phyloP scores from a whole-genome alignment of 2,888 invertebrate species.

The Lasioglossum lativentre region DNA sequence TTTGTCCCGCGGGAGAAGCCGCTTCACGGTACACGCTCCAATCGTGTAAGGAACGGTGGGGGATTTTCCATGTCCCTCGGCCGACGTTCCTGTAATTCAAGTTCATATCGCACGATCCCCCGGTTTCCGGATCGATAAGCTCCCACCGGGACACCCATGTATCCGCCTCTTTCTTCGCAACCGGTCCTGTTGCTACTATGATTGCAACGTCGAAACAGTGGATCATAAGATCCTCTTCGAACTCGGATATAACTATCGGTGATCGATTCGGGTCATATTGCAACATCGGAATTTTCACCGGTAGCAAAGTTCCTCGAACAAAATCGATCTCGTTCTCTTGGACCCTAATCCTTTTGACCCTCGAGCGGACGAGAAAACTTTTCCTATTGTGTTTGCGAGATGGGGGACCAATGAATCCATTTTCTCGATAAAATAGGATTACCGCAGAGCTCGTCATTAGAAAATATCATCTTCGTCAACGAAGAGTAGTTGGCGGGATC shows the following conservation, averaged over 20 bases:
- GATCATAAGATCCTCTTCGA: neutral
- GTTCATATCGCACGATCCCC: constrained; percentile 70
- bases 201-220: neutral
- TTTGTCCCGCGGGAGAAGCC: constrained; percentile 63
- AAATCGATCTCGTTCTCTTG: neutral
- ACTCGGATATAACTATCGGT: neutral
- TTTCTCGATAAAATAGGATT: too few species aligned
- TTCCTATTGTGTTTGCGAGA: too few species aligned
- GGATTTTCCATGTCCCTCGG: constrained; percentile 61
- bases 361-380: neutral
- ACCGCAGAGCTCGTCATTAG: too few species aligned
- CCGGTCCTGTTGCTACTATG: constrained; percentile 2
- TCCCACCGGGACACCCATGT: constrained; percentile 50
- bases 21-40: constrained; percentile 65
- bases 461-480: too few species aligned
- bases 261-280: neutral
- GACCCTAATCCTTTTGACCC: neutral
- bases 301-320: neutral
- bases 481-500: too few species aligned
- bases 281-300: neutral
- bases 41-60: constrained; percentile 68
- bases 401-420: too few species aligned
- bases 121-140: constrained; percentile 64
- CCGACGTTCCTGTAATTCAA: constrained; percentile 63
- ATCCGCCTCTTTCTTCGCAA: constrained; percentile 21